Conservation (phyloP, 2,797 vertebrate genomes). For the Ispidina lecontei region DNA sequence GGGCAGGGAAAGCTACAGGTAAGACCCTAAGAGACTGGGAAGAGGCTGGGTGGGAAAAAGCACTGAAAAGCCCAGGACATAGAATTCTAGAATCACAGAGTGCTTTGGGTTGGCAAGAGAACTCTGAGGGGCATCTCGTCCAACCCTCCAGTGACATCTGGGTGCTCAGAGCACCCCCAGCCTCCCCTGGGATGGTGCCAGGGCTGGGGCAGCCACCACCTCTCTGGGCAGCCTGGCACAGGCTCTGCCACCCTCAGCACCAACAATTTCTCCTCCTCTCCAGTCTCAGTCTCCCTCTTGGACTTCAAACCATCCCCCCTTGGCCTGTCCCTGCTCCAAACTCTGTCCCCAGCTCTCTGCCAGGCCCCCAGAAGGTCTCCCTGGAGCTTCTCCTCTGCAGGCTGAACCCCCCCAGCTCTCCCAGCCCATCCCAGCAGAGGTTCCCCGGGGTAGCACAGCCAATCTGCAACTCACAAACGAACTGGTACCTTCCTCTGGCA, state of each 20-base stretch:
- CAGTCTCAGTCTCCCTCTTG: too few species aligned
- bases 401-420: background rate
- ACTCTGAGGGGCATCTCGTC: too few species aligned
- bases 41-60: background rate
- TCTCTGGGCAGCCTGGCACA: background rate
- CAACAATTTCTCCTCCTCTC: background rate
- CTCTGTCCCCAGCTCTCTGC: background rate
- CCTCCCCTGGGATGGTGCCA: background rate
- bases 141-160: too few species aligned
- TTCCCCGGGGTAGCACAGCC: background rate
- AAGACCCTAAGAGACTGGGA: background rate
- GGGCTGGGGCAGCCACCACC: background rate
- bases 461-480: background rate
- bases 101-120: too few species aligned
- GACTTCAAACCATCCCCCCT: background rate
- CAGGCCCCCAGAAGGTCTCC: background rate
- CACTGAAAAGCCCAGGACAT: background rate
- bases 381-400: background rate
- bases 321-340: background rate
- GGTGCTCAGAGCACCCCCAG: background rate
- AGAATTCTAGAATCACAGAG: too few species aligned
- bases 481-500: conserved; percentile 92
- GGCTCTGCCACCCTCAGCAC: too few species aligned
- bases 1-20: background rate
- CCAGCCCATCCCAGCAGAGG: background rate